Conservation (phyloP, 2,797 vertebrate species). For the Podarcis lilfordi region DNA sequence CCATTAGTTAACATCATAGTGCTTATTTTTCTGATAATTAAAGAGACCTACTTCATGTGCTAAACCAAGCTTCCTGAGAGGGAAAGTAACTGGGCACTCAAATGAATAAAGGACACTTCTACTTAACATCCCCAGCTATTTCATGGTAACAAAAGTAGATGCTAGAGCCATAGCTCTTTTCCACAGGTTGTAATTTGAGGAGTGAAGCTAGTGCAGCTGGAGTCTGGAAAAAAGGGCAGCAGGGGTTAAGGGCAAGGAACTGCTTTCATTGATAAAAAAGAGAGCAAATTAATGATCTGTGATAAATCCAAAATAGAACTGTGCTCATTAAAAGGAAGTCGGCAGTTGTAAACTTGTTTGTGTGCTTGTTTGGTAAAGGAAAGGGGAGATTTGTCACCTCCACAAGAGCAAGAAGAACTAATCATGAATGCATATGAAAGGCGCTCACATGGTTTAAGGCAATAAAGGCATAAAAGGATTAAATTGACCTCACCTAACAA, state of each 20-base stretch:
- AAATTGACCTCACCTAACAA: conserved; percentile 68
- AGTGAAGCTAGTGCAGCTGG: not conserved
- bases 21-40: conserved; percentile 39
- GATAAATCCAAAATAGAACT: conserved; percentile 68
- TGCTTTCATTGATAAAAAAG: conserved; percentile 53
- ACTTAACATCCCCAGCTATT: conserved; percentile 39
- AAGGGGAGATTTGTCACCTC: conserved; percentile 68
- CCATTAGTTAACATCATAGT: conserved; percentile 35
- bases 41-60: conserved; percentile 43
- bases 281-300: conserved; percentile 67
- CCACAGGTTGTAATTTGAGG: conserved; percentile 54
- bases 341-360: conserved; percentile 68
- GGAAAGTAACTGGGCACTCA: conserved; percentile 39
- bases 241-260: conserved; percentile 33
- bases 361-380: conserved; percentile 64
- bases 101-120: conserved; percentile 24
- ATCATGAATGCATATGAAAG: conserved; percentile 64
- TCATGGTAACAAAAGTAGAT: conserved; percentile 53
- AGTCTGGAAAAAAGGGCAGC: conserved; percentile 32
- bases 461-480: conserved; percentile 60
- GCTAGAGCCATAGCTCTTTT: conserved; percentile 14
- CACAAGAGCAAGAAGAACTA: conserved; percentile 56
- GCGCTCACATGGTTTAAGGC: conserved; percentile 56
- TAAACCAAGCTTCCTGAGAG: conserved; percentile 46
- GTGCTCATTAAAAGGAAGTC: conserved; percentile 70